Evolutionary conservation across 1,140 invertebrate species (phyloP).

Genomic region (Apis laboriosa): DNA sequence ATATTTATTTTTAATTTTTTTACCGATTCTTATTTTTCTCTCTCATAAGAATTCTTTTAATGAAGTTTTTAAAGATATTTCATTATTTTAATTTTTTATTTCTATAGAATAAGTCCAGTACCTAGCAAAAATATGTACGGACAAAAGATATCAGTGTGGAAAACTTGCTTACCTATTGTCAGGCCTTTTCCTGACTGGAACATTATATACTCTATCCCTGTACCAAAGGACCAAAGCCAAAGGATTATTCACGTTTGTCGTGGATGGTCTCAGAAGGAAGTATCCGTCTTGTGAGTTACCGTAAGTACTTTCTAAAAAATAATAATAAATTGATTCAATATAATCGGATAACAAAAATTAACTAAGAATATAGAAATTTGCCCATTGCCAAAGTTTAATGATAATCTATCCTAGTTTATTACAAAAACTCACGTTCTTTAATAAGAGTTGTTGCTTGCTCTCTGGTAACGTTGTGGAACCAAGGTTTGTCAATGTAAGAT

Average conservation of each 20-base stretch:
- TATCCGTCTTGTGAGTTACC: slow-evolving; percentile 72
- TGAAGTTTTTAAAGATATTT: neutral
- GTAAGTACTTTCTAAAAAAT: slow-evolving; percentile 68
- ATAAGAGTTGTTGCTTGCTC: slow-evolving; percentile 75
- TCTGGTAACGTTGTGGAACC: slow-evolving; percentile 77
- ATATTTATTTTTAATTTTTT: neutral
- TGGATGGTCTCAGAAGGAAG: slow-evolving; percentile 77
- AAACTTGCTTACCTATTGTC: slow-evolving; percentile 72
- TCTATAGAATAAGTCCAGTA: slow-evolving; percentile 13
- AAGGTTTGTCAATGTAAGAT: slow-evolving; percentile 75
- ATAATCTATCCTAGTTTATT: neutral
- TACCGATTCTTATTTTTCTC: neutral
- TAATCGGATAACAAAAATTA: too few relatives aligned
- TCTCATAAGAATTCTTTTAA: neutral
- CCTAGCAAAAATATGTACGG: neutral
- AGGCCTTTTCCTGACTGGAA: slow-evolving; percentile 75
- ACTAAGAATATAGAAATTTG: neutral
- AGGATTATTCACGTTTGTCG: slow-evolving; percentile 73
- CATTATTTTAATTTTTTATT: neutral
- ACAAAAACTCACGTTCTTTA: slow-evolving; percentile 71
- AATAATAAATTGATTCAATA: neutral
- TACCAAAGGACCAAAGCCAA: slow-evolving; percentile 76
- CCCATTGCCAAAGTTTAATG: neutral
- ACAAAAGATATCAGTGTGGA: neutral
- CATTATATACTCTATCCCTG: slow-evolving; percentile 76